Evolutionary conservation across 2,888 invertebrate genomes (phyloP).

Genomic region (Lycophotia porphyrea): DNA sequence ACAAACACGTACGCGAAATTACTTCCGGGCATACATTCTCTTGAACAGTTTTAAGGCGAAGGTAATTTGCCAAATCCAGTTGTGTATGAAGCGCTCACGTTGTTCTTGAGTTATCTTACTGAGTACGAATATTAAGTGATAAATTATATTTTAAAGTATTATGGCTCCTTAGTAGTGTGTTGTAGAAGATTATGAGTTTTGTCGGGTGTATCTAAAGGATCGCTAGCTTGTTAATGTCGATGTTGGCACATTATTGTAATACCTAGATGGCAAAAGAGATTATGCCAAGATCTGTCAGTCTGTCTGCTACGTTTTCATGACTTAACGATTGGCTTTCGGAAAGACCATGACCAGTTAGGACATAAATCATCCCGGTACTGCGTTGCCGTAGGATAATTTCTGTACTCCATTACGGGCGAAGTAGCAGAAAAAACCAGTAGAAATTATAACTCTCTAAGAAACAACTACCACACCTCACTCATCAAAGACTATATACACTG

Average conservation of each 20-base stretch:
- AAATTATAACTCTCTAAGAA: not conserved
- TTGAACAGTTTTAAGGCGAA: constrained; percentile 79
- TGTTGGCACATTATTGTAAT: not conserved
- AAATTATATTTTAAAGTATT: constrained; percentile 34
- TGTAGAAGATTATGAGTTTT: not conserved
- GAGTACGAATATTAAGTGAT: constrained; percentile 53
- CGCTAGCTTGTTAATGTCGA: not conserved
- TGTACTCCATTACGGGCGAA: not conserved
- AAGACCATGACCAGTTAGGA: not conserved
- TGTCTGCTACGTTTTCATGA: not conserved
- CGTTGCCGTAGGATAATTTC: not conserved
- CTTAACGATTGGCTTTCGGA: not conserved
- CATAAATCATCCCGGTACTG: not conserved
- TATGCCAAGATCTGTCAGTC: not conserved
- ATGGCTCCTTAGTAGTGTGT: not conserved
- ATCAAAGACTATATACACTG: constrained; percentile 1
- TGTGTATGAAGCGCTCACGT: constrained; percentile 74
- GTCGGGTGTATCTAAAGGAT: not conserved
- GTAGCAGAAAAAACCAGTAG: not conserved
- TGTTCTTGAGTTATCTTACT: constrained; percentile 61
- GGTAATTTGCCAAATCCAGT: constrained; percentile 81
- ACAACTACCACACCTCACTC: not conserved
- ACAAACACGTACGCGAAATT: constrained; percentile 83
- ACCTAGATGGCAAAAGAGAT: not conserved
- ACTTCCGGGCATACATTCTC: constrained; percentile 80